Evolutionary conservation across 2,113 vertebrate genomes (phyloP).

Genomic region (Limanda limanda): DNA sequence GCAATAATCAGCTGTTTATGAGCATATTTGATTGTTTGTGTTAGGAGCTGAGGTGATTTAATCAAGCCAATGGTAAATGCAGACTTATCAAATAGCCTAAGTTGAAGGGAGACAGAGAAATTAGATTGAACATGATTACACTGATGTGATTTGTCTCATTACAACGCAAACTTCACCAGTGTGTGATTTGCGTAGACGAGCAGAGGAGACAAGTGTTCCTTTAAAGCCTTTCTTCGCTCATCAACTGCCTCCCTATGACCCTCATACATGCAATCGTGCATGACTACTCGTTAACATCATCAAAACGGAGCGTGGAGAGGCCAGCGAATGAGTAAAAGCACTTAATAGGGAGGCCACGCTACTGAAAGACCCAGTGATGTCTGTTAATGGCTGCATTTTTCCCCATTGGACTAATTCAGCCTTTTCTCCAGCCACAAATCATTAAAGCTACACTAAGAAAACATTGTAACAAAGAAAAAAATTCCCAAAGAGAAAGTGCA

Average conservation of each 20-base stretch:
- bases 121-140: slow-evolving; percentile 71
- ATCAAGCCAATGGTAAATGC: slow-evolving; percentile 50
- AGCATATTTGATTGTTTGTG: slow-evolving; percentile 25
- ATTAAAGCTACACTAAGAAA: slow-evolving; percentile 36
- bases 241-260: slow-evolving; percentile 55
- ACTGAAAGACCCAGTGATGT: slow-evolving; percentile 59
- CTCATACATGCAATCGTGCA: slow-evolving; percentile 71
- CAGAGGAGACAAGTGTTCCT: slow-evolving; percentile 69
- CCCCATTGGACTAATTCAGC: slow-evolving; percentile 58
- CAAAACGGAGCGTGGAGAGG: slow-evolving; percentile 61
- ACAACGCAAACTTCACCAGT: slow-evolving; percentile 65
- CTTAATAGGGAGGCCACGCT: slow-evolving; percentile 66
- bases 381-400: slow-evolving; percentile 61
- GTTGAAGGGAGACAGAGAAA: slow-evolving; percentile 25
- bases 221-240: slow-evolving; percentile 75
- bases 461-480: neutral
- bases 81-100: too few relatives aligned
- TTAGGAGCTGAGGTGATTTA: slow-evolving; percentile 29
- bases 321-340: slow-evolving; percentile 62
- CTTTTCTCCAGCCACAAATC: slow-evolving; percentile 12
- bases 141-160: slow-evolving; percentile 78
- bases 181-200: slow-evolving; percentile 58
- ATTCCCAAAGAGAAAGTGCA: neutral
- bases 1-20: slow-evolving; percentile 31
- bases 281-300: slow-evolving; percentile 75